These are phyloP conservation scores for Helostoma temminkii DNA, from an alignment of 2,797 vertebrate genomes.

Conservation along the genomic window DNA sequence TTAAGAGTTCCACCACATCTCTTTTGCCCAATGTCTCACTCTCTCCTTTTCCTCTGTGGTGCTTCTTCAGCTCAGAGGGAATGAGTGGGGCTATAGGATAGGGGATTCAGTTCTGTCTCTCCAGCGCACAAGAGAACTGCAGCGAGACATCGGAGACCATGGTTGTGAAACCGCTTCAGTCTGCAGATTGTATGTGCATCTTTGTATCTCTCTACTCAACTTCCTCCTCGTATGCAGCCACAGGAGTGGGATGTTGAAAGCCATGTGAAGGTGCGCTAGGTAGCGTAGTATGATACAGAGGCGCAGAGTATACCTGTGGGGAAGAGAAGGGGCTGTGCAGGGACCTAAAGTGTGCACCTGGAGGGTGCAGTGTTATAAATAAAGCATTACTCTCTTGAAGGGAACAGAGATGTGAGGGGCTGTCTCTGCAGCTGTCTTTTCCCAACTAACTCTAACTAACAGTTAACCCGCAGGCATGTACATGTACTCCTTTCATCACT, in stretches of 20 bases:
- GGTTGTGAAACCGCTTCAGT: constrained; percentile 81
- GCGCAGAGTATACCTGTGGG: constrained; percentile 78
- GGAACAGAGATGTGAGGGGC: constrained; percentile 81
- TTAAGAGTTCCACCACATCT: constrained; percentile 72
- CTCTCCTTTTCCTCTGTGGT: constrained; percentile 70
- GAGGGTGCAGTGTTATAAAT: constrained; percentile 85
- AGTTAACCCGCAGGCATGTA: constrained; percentile 80
- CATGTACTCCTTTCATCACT: constrained; percentile 76
- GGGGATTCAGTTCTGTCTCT: constrained; percentile 78
- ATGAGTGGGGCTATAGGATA: constrained; percentile 74
- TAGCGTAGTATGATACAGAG: constrained; percentile 70
- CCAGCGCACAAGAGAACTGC: constrained; percentile 77
- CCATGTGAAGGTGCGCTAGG: constrained; percentile 80
- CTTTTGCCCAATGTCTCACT: constrained; percentile 67
- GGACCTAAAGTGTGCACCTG: constrained; percentile 83
- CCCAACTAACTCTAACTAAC: constrained; percentile 79
- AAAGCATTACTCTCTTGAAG: constrained; percentile 86
- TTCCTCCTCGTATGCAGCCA: constrained; percentile 76
- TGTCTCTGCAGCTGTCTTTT: constrained; percentile 78
- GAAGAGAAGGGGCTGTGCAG: constrained; percentile 76
- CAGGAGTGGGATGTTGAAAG: constrained; percentile 84
- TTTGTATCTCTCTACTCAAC: constrained; percentile 78
- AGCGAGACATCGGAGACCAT: constrained; percentile 80
- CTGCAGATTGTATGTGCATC: constrained; percentile 81
- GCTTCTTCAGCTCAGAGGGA: constrained; percentile 70